A percentile compares a stretch with the other conserved stretches of the same genome.
phyloP scores from a whole-genome alignment of 2,797 vertebrate species.

The Danio albolineatus region DNA sequence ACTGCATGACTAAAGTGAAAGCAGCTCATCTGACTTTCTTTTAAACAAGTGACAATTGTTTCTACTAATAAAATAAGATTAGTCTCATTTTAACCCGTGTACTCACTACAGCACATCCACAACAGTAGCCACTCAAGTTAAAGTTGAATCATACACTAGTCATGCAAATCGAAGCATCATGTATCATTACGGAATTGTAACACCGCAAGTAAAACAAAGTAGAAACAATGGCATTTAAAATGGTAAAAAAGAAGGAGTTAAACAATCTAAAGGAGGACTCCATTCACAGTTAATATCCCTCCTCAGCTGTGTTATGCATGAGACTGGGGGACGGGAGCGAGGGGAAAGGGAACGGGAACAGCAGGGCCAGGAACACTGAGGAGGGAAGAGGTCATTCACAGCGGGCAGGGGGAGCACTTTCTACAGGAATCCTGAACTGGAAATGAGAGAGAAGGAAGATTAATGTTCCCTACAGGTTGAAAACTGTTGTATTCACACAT shows the following conservation, averaged over 20 bases:
- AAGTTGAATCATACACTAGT: conserved; percentile 71
- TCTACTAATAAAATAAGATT: not conserved
- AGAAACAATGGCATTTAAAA: conserved; percentile 67
- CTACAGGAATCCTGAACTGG: conserved; percentile 97
- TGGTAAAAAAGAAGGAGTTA: conserved; percentile 55
- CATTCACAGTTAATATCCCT: conserved; percentile 77
- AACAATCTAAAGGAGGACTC: conserved; percentile 60
- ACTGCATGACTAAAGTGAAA: not conserved
- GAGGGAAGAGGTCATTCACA: conserved; percentile 84
- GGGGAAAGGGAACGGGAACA: conserved; percentile 65
- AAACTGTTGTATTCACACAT: conserved; percentile 44
- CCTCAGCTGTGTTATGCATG: conserved; percentile 70
- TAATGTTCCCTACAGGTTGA: conserved; percentile 82
- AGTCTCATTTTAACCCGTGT: conserved; percentile 70
- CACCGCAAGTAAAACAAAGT: conserved; percentile 55
- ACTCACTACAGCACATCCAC: conserved; percentile 69
- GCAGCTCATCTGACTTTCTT: not conserved
- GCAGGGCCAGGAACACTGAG: conserved; percentile 70
- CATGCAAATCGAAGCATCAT: conserved; percentile 72
- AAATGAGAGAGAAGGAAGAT: conserved; percentile 92
- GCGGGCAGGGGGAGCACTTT: conserved; percentile 84
- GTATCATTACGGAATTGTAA: conserved; percentile 60
- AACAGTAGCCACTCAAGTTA: conserved; percentile 73
- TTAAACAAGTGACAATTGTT: conserved; percentile 8
- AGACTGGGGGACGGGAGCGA: conserved; percentile 59